These are phyloP conservation scores for Condylura cristata DNA, from an alignment of 2,113 vertebrate genomes.

Conservation along the genomic window DNA sequence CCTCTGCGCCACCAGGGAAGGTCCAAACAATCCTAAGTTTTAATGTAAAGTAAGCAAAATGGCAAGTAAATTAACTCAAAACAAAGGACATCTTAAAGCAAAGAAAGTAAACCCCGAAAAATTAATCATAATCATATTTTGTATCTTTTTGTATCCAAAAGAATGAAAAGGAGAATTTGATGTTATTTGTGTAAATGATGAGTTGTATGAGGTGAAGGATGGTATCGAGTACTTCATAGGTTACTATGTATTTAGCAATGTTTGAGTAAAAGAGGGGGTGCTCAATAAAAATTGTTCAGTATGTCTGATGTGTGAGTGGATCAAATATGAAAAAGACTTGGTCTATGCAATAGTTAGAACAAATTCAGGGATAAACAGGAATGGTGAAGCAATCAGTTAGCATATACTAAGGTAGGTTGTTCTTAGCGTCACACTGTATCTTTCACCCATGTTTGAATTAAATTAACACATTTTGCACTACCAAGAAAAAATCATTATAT, in stretches of 20 bases:
- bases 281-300: not conserved
- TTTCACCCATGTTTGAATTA: not conserved
- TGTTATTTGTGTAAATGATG: not conserved
- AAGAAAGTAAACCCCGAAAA: not conserved
- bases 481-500: not conserved
- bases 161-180: not conserved
- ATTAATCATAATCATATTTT: not conserved
- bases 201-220: not conserved
- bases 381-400: not conserved
- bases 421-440: not conserved
- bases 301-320: not conserved
- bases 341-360: not conserved
- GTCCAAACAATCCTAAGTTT: not conserved
- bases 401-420: not conserved
- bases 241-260: not conserved
- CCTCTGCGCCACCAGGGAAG: too few species aligned
- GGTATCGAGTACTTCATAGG: not conserved
- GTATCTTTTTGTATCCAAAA: not conserved
- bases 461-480: not conserved
- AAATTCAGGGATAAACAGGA: not conserved
- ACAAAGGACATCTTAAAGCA: not conserved
- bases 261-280: not conserved
- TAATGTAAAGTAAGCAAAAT: not conserved
- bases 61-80: not conserved
- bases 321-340: not conserved